phyloP scores from a whole-genome alignment of 2,113 vertebrate species.

The Plecotus auritus region DNA sequence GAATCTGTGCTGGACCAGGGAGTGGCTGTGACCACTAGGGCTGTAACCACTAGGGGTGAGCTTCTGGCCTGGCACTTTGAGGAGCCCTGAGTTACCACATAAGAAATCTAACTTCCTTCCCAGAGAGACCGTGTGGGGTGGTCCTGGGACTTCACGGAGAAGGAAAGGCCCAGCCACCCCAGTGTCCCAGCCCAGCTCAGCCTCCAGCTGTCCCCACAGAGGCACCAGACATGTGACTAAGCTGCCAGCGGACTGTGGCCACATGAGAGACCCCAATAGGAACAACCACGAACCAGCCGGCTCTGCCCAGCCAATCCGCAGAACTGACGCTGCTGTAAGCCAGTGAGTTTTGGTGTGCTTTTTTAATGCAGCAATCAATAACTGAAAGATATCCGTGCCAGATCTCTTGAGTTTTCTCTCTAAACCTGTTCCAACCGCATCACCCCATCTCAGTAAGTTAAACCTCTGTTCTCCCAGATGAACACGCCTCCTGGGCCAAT shows the following conservation, averaged over 20 bases:
- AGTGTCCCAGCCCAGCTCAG: not conserved
- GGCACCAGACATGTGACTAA: not conserved
- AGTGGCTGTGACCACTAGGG: not conserved
- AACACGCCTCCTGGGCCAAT: not conserved
- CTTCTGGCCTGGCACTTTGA: not conserved
- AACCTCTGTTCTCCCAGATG: not conserved
- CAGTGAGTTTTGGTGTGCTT: not conserved
- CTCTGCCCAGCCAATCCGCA: not conserved
- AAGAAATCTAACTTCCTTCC: not conserved
- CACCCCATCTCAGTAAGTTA: not conserved
- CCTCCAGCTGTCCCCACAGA: not conserved
- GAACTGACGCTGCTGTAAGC: not conserved
- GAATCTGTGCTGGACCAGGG: not conserved
- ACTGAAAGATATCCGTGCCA: not conserved
- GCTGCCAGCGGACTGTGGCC: not conserved
- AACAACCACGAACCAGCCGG: not conserved
- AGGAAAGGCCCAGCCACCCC: not conserved
- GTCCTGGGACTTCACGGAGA: not conserved
- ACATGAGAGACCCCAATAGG: not conserved
- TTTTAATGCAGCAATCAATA: not conserved
- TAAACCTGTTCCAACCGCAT: not conserved
- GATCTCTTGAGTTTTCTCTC: not conserved
- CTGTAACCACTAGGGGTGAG: no score
- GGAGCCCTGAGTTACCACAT: not conserved
- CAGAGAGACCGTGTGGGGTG: not conserved